A percentile compares a stretch with the other conserved stretches of the same genome.
phyloP scores from a whole-genome alignment of 2,797 vertebrate genomes.

The Etheostoma nigrum region DNA sequence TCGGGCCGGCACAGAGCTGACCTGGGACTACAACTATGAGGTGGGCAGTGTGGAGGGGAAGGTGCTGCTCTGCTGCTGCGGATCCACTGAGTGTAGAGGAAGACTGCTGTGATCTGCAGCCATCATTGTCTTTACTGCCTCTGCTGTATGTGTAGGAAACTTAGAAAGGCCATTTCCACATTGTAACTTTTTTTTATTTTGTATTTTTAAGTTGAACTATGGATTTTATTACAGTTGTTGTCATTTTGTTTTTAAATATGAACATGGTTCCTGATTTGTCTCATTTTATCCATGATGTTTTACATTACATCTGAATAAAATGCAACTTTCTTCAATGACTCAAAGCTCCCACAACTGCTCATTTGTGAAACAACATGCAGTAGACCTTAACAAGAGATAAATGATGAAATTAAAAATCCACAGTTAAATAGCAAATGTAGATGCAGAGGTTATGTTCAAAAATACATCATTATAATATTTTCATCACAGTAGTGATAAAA shows the following conservation, averaged over 20 bases:
- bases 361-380: slow-evolving; percentile 1
- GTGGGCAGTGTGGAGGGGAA: slow-evolving; percentile 98
- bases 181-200: slow-evolving; percentile 6
- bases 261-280: slow-evolving; percentile 20
- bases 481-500: neutral
- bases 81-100: slow-evolving; percentile 95
- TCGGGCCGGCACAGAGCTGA: slow-evolving; percentile 94
- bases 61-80: slow-evolving; percentile 97
- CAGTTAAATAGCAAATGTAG: neutral
- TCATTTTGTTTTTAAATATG: slow-evolving; percentile 50
- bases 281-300: slow-evolving; percentile 28
- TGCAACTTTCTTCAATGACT: slow-evolving; percentile 27
- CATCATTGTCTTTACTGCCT: neutral
- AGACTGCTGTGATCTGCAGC: slow-evolving; percentile 87
- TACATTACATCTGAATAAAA: slow-evolving; percentile 72
- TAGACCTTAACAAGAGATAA: neutral
- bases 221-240: slow-evolving; percentile 44
- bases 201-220: slow-evolving; percentile 31
- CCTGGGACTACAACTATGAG: slow-evolving; percentile 99
- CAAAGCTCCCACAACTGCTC: neutral
- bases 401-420: neutral
- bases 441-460: neutral
- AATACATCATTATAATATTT: neutral
- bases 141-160: slow-evolving; percentile 21
- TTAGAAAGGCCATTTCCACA: slow-evolving; percentile 13